A percentile compares a stretch with the other conserved stretches of the same genome.
Evolutionary conservation across 2,797 vertebrate genomes (phyloP).

Genomic region (Leptodactylus fallax): DNA sequence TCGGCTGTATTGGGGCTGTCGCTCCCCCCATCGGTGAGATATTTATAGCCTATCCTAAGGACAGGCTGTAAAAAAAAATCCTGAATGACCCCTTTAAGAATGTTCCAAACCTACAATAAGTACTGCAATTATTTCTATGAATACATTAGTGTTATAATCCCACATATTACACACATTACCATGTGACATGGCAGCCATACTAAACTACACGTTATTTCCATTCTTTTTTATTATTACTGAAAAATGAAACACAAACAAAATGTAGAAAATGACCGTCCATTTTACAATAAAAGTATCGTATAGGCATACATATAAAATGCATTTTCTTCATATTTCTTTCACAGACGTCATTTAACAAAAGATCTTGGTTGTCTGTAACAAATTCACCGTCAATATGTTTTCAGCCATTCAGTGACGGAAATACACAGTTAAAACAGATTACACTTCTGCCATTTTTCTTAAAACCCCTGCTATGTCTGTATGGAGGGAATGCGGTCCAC

Average conservation of each 20-base stretch:
- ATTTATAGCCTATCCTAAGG: too few species aligned
- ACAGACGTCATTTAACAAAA: slow-evolving; percentile 73
- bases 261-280: slow-evolving; percentile 73
- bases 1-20: too few species aligned
- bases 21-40: too few species aligned
- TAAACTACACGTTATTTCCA: neutral
- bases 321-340: slow-evolving; percentile 73
- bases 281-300: slow-evolving; percentile 75
- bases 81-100: neutral
- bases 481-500: slow-evolving; percentile 76
- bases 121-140: neutral
- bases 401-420: slow-evolving; percentile 75
- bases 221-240: slow-evolving; percentile 47
- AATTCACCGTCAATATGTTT: slow-evolving; percentile 68
- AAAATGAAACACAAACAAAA: slow-evolving; percentile 64
- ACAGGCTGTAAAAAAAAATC: too few species aligned
- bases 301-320: slow-evolving; percentile 73
- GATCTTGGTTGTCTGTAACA: slow-evolving; percentile 74
- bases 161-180: too few species aligned
- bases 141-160: neutral
- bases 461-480: slow-evolving; percentile 73
- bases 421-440: slow-evolving; percentile 77
- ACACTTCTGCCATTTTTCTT: slow-evolving; percentile 72
- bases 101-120: neutral
- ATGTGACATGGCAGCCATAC: neutral